Evolutionary conservation across 2,888 invertebrate genomes (phyloP).

Genomic region (Drosophila subquinaria): DNA sequence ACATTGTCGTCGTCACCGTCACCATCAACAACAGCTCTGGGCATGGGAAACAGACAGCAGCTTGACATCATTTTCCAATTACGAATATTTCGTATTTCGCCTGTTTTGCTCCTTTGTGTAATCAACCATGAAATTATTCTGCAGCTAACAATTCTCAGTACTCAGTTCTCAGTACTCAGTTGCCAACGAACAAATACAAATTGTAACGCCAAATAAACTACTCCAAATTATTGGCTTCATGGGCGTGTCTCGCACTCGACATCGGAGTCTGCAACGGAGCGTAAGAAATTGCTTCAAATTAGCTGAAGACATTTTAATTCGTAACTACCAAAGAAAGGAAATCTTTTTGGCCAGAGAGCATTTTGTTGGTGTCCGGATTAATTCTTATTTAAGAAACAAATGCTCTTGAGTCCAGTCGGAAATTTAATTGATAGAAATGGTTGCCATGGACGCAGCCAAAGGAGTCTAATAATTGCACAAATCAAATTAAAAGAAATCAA

Average conservation of each 20-base stretch:
- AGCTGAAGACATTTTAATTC: conserved; percentile 38
- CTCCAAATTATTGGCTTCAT: conserved; percentile 45
- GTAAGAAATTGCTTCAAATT: conserved; percentile 42
- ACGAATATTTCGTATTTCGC: conserved; percentile 38
- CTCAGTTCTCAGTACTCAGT: conserved; percentile 7
- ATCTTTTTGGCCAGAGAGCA: background rate
- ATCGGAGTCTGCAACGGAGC: conserved; percentile 5
- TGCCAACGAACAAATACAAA: conserved; percentile 37
- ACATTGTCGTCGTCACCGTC: conserved; percentile 12
- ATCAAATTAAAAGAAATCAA: too few relatives aligned
- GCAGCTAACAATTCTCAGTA: conserved; percentile 33
- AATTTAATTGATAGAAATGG: conserved; percentile 1
- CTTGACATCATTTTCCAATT: conserved; percentile 76
- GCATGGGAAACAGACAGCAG: conserved; percentile 27
- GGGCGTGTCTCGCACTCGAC: conserved; percentile 2
- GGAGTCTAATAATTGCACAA: background rate
- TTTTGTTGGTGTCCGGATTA: background rate
- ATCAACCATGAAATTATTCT: conserved; percentile 69
- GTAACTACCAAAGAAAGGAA: background rate
- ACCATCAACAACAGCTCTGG: conserved; percentile 19
- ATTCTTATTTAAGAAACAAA: conserved; percentile 1
- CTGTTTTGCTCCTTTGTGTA: conserved; percentile 52
- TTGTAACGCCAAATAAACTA: conserved; percentile 61
- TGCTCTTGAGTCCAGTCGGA: background rate
- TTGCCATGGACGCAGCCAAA: background rate